Percentiles rank a stretch among this genome's conserved stretches.
phyloP scores from a whole-genome alignment of 1,140 invertebrate genomes.

The Polyergus mexicanus region DNA sequence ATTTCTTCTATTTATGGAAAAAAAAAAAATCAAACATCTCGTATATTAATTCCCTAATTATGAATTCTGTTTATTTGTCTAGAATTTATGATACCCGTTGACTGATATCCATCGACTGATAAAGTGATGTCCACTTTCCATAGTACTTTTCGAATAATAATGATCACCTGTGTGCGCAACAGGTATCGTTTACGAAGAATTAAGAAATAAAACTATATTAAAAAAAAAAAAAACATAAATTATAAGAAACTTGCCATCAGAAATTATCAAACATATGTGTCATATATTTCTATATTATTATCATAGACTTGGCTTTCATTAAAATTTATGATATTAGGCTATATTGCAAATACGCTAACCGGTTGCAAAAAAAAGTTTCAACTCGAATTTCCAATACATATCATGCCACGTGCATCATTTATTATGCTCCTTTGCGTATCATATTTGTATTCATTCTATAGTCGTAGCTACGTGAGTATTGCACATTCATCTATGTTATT shows the following conservation, averaged over 20 bases:
- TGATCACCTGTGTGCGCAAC: not conserved
- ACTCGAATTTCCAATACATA: not conserved
- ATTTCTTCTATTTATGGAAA: too few species aligned
- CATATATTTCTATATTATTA: not conserved
- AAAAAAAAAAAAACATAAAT: not conserved
- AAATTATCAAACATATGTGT: not conserved
- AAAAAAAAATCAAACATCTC: not conserved
- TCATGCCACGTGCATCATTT: slow-evolving; percentile 58
- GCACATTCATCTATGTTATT: slow-evolving; percentile 56
- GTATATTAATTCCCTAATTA: slow-evolving; percentile 4
- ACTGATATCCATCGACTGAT: not conserved
- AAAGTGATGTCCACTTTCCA: not conserved
- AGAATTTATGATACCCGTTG: not conserved
- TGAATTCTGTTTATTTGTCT: not conserved
- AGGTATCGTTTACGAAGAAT: not conserved
- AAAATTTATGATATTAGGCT: not conserved
- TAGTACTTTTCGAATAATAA: not conserved
- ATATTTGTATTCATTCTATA: not conserved
- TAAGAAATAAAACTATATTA: slow-evolving; percentile 3
- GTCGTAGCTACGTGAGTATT: not conserved
- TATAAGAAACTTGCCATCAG: not conserved
- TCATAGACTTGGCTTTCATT: not conserved
- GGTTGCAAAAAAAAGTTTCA: not conserved
- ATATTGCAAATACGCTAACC: slow-evolving; percentile 3
- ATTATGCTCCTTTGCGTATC: slow-evolving; percentile 46